Evolutionary conservation across 2,797 vertebrate genomes (phyloP), one percentile per base, ranked within the genome.

Genomic region (Apogon talboti): DNA sequence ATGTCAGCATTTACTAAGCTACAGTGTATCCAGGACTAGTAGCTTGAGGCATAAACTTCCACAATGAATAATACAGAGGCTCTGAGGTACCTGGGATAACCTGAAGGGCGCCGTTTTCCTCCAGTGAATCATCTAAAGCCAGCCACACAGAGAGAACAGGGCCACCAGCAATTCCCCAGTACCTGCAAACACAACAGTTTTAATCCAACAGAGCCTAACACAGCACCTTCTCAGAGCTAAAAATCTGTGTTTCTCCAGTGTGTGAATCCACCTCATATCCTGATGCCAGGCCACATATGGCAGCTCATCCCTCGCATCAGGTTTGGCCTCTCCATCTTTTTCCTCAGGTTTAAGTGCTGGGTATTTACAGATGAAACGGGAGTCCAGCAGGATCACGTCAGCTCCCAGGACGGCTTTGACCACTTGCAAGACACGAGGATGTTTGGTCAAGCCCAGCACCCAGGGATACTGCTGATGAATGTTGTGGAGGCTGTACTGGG

Each of bases 301-400:
- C 13, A 92, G 83, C 7, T 1, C 63, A 9, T 58, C 47, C 24
- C 0, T 14, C 4, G 19, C 49, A 1, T 62, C 52, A 7, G 46
- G 7, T 37, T 48, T 47, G 40, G 12, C 40, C 44, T 52, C 40
- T 15, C 53, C 66, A 2, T 58, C 56, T 12, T 52, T 55, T 2
- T 35, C 44, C 18, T 45, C 41, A 5, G 65, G 11, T 24, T 65
- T 75, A 53, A 81, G 40, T 10, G 74, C 42, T 3, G 94, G 92
- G 74, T 94, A 95, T 89, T 95, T 95, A 62, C 94, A 95, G 84
- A 95, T 95, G 78, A 95, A 95, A 42, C 92, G 89, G 11, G 94
- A 94, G 82, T 95, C 94, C 35, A 95, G 87, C 43, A 95, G 84
- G 40, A 95, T 88, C 64, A 95, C 79, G 11, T 95, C 87, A 1